Evolutionary conservation across 92 coral and sea anemone species (phyloP).

Genomic region (Umimayanthus chanpuru): DNA sequence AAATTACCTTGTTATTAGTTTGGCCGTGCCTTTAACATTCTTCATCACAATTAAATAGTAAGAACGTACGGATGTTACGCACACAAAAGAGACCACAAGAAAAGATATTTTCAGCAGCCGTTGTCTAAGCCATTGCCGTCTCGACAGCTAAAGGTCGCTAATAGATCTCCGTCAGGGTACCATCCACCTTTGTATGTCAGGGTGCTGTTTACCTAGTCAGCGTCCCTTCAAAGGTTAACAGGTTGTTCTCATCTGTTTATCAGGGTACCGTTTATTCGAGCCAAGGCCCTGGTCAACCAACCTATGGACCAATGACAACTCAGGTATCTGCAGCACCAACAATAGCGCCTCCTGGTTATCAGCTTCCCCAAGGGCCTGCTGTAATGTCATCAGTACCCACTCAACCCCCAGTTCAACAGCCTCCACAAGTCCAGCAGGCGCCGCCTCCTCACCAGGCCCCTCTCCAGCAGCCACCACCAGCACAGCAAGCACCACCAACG

Average conservation of each 20-base stretch:
- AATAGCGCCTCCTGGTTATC: conserved; percentile 52
- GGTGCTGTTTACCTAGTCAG: too few species aligned
- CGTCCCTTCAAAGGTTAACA: neutral
- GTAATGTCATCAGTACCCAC: neutral
- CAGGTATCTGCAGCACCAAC: conserved; percentile 54
- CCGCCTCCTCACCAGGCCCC: conserved; percentile 38
- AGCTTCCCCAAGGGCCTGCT: conserved; percentile 39
- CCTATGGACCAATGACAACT: conserved; percentile 55
- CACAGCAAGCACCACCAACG: conserved; percentile 1
- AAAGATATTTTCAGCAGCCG: too few species aligned
- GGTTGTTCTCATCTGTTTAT: neutral
- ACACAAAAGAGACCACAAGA: too few species aligned
- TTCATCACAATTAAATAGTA: too few species aligned
- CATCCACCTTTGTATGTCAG: too few species aligned
- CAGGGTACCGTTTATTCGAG: conserved; percentile 81
- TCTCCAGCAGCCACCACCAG: neutral
- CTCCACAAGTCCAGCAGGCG: conserved; percentile 50
- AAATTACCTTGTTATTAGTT: too few species aligned
- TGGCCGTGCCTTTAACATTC: too few species aligned
- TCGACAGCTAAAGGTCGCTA: too few species aligned
- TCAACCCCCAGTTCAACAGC: conserved; percentile 52
- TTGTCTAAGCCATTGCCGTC: too few species aligned
- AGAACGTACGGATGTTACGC: too few species aligned
- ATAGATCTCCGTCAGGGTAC: too few species aligned
- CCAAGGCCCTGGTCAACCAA: conserved; percentile 84